A percentile compares a stretch with the other conserved stretches of the same genome.
phyloP scores from a whole-genome alignment of 2,888 invertebrate species.

The Drepanosiphum platanoidis region DNA sequence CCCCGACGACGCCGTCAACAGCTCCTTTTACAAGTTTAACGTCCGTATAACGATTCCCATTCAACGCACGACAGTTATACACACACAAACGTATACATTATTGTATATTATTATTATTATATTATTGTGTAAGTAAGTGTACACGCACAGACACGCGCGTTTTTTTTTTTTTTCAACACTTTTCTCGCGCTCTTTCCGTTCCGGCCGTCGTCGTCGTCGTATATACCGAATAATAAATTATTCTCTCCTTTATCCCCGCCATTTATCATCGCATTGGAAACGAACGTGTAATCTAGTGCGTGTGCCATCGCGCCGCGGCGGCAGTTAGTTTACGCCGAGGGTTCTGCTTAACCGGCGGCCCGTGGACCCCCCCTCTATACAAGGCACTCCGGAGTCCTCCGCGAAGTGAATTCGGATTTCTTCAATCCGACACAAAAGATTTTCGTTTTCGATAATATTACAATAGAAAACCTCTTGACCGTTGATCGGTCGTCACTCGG shows the following conservation, averaged over 20 bases:
- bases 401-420: no score
- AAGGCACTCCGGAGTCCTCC: no score
- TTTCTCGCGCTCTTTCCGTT: background rate
- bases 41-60: conserved; percentile 61
- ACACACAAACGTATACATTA: background rate
- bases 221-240: background rate
- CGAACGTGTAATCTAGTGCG: background rate
- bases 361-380: no score
- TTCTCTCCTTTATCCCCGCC: background rate
- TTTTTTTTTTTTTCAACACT: background rate
- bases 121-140: background rate
- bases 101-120: conserved; percentile 5
- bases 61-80: conserved; percentile 43
- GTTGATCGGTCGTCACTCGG: no score
- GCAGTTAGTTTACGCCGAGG: no score
- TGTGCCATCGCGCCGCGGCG: no score
- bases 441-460: no score
- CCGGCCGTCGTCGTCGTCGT: no score
- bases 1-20: conserved; percentile 25
- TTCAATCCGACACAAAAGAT: no score
- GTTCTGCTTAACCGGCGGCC: no score
- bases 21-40: conserved; percentile 60
- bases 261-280: background rate
- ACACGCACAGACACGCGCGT: background rate
- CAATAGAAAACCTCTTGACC: no score